phyloP scores from a whole-genome alignment of 2,888 invertebrate species.

The Eilema depressum region DNA sequence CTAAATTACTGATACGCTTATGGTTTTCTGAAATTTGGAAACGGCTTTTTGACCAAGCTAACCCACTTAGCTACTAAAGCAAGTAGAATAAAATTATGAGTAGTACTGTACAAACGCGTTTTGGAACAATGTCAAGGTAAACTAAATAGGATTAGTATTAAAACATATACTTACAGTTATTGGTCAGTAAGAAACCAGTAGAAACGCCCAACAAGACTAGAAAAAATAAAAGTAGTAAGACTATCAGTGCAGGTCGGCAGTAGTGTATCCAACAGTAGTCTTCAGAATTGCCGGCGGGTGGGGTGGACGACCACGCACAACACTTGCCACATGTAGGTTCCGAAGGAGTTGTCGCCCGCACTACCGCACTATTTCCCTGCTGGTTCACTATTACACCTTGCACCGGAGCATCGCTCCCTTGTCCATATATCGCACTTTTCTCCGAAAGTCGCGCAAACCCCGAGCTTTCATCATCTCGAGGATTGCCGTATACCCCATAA shows the following conservation, averaged over 20 bases:
- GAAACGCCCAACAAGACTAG: conserved; percentile 86
- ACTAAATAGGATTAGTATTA: conserved; percentile 32
- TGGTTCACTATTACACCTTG: conserved; percentile 86
- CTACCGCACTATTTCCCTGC: conserved; percentile 84
- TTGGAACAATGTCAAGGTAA: background rate
- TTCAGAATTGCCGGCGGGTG: conserved; percentile 78
- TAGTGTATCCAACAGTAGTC: conserved; percentile 86
- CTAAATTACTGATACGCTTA: background rate
- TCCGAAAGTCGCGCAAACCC: conserved; percentile 81
- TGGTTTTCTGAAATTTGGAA: background rate
- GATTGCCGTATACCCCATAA: conserved; percentile 84
- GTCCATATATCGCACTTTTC: conserved; percentile 76
- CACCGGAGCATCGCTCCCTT: conserved; percentile 79
- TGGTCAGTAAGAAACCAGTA: conserved; percentile 86
- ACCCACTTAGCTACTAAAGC: background rate
- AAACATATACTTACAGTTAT: conserved; percentile 84
- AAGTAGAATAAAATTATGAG: background rate
- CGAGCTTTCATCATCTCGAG: conserved; percentile 82
- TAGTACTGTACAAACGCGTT: background rate
- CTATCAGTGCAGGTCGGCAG: conserved; percentile 85
- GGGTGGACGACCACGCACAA: conserved; percentile 71
- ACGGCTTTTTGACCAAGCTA: background rate
- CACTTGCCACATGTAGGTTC: conserved; percentile 73
- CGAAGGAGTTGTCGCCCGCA: conserved; percentile 65
- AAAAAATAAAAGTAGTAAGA: conserved; percentile 84